These are phyloP conservation scores for Benthosema pterotum DNA, from an alignment of 2,797 vertebrate species.

Conservation along the genomic window DNA sequence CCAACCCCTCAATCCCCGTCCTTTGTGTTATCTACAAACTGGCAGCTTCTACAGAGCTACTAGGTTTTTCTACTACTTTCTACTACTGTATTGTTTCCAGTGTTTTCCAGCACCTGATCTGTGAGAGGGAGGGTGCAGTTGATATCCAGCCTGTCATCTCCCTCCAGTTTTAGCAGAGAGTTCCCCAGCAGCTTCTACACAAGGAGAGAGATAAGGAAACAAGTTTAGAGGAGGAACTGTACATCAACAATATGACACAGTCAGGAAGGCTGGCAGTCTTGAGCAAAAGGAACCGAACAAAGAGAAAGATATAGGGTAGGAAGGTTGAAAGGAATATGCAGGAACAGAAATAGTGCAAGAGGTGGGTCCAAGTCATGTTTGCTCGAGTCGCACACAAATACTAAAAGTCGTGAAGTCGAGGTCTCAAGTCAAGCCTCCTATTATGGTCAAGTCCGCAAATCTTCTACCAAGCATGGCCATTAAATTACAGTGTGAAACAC, in stretches of 20 bases:
- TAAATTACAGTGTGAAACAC: not conserved
- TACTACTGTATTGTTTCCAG: not conserved
- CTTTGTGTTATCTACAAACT: no score
- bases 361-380: constrained; percentile 48
- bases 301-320: constrained; percentile 3
- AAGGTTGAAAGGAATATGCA: constrained; percentile 24
- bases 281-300: constrained; percentile 23
- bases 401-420: not conserved
- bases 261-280: not conserved
- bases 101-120: constrained; percentile 86
- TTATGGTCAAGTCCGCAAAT: not conserved
- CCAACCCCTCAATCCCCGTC: no score
- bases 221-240: not conserved
- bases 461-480: not conserved
- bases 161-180: constrained; percentile 95
- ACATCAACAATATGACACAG: constrained; percentile 31
- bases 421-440: not conserved
- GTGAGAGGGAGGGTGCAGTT: constrained; percentile 98
- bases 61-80: not conserved
- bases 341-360: constrained; percentile 33
- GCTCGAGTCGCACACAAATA: not conserved
- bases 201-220: constrained; percentile 29
- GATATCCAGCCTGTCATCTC: constrained; percentile 96
- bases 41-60: no score
- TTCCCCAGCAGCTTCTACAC: constrained; percentile 95